Conservation (phyloP, 2,888 invertebrate species). For the Ennomos fuscantarius region DNA sequence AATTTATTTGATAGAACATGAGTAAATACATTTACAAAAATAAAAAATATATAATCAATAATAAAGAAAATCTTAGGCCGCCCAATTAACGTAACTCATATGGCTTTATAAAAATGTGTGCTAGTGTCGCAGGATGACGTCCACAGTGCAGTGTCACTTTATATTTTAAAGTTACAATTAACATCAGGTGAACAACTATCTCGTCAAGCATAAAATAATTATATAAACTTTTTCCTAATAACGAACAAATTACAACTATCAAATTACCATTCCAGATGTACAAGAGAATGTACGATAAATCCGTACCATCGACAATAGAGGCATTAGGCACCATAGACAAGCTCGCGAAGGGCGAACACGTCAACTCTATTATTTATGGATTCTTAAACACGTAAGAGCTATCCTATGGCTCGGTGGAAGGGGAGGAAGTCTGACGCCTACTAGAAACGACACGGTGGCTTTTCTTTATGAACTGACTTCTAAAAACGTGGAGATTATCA, state of each 20-base stretch:
- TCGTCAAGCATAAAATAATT: background rate
- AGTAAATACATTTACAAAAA: no score
- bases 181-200: no score
- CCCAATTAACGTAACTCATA: no score
- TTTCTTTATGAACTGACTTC: no score
- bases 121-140: no score
- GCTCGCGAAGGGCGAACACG: conserved; percentile 55
- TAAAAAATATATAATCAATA: no score
- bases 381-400: conserved; percentile 84
- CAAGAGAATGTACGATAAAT: conserved; percentile 83
- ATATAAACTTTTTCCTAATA: conserved; percentile 34
- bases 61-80: no score
- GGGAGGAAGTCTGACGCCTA: conserved; percentile 39
- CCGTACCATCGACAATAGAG: conserved; percentile 79
- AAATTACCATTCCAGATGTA: conserved; percentile 76
- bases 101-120: no score
- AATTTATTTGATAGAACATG: no score
- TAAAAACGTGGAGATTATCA: no score
- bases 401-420: conserved; percentile 49
- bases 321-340: conserved; percentile 81
- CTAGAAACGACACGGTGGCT: background rate
- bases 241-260: conserved; percentile 56
- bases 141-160: no score
- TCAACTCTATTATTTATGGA: conserved; percentile 85
- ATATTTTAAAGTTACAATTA: no score